Percentiles rank a stretch among this genome's conserved stretches.
phyloP scores from a whole-genome alignment of 2,113 vertebrate species.

The Chaetura pelagica region DNA sequence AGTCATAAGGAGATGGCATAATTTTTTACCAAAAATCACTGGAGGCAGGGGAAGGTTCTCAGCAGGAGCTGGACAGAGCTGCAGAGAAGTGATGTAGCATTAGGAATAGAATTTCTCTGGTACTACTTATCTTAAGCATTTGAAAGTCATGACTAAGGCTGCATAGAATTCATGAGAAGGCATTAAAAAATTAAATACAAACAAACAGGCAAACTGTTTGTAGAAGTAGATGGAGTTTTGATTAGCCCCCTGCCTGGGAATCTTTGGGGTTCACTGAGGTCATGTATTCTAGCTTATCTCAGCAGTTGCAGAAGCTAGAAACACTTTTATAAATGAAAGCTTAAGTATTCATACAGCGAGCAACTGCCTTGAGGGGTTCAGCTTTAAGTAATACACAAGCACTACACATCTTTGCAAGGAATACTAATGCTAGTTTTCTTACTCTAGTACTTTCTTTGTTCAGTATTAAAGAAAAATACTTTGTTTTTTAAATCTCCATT shows the following conservation, averaged over 20 bases:
- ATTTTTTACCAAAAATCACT: not conserved
- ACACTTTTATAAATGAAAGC: not conserved
- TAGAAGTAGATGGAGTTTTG: not conserved
- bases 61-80: not conserved
- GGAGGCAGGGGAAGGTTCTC: not conserved
- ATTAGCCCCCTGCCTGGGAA: not conserved
- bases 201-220: not conserved
- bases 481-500: not conserved
- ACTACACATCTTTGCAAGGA: not conserved
- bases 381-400: not conserved
- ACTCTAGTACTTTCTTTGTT: not conserved
- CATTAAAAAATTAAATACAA: not conserved
- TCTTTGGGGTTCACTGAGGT: not conserved
- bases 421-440: not conserved
- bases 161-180: not conserved
- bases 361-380: not conserved
- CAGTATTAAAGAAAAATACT: not conserved
- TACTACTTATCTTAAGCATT: not conserved
- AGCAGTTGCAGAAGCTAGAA: not conserved
- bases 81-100: not conserved
- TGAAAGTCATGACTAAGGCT: not conserved
- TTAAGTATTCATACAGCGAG: not conserved
- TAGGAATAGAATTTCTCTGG: not conserved
- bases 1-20: not conserved
- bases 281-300: not conserved